Evolutionary conservation across 2,113 vertebrate genomes (phyloP), one percentile per base, ranked within the genome.

Genomic region (Zeus faber): DNA sequence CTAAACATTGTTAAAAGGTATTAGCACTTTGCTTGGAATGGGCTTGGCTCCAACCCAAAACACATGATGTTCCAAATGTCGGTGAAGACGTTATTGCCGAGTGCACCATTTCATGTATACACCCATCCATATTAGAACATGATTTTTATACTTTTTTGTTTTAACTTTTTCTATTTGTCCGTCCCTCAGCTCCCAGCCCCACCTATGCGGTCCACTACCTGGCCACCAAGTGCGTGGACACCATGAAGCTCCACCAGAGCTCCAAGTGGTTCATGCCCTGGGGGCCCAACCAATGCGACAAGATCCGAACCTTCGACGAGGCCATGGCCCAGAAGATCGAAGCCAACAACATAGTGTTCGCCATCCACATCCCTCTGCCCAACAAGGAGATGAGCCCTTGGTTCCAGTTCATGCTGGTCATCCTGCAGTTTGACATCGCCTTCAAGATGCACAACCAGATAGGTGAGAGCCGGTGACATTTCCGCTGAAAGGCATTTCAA

Each of bases 351-450:
- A 99, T 99, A 1, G 96, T 99, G 9, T 99, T 99, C 41, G 88
- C 95, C 0, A 89, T 95, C 44, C 97, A 99, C 61, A 85, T 98
- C 22, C 97, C 97, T 0, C 84, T 88, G 50, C 90, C 85, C 3
- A 49, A 60, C 65, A 94, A 91, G 76, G 95, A 99, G 89, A 98
- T 99, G 96, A 99, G 92, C 67, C 87, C 97, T 51, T 99, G 97
- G 97, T 99, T 99, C 88, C 97, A 99, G 75, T 99, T 98, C 67
- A 96, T 99, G 91, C 83, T 99, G 2, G 90, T 98, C 71, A 91
- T 99, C 83, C 84, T 99, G 70, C 94, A 99, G 70, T 88, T 99
- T 67, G 94, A 99, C 85, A 97, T 99, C 0, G 93, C 92, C 0
- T 99, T 96, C 77, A 97, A 94, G 86, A 77, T 92, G 65, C 71